phyloP scores from a whole-genome alignment of 2,797 vertebrate species.

The Selene dorsalis region DNA sequence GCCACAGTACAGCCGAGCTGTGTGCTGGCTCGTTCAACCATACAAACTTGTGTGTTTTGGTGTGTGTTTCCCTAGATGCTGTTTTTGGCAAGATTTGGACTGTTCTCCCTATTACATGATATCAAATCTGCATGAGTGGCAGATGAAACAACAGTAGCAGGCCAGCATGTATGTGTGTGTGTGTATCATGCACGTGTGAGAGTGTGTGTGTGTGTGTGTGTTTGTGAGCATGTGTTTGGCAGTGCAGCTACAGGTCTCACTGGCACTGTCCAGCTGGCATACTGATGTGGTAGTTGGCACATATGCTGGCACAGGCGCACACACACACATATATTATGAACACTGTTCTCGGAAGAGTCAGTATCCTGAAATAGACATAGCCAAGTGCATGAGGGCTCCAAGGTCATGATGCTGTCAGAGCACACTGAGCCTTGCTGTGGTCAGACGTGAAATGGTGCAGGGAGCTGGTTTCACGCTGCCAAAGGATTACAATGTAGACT shows the following conservation, averaged over 20 bases:
- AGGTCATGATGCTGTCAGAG: conserved; percentile 44
- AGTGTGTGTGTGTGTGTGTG: conserved; percentile 11
- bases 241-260: conserved; percentile 55
- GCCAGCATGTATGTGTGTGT: conserved; percentile 44
- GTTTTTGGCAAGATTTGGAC: conserved; percentile 44
- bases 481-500: conserved; percentile 42
- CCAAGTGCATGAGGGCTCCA: conserved; percentile 32
- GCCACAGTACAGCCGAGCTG: conserved; percentile 14
- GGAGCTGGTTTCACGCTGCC: conserved; percentile 29
- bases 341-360: conserved; percentile 37
- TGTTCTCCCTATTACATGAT: conserved; percentile 53
- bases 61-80: conserved; percentile 45
- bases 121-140: conserved; percentile 68
- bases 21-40: conserved; percentile 2
- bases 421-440: conserved; percentile 5
- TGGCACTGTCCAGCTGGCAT: conserved; percentile 66
- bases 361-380: conserved; percentile 25
- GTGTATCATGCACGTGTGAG: conserved; percentile 15
- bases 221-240: conserved; percentile 29
- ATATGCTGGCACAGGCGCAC: conserved; percentile 23
- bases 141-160: conserved; percentile 32
- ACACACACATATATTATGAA: conserved; percentile 22
- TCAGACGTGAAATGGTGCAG: conserved; percentile 46
- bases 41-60: conserved; percentile 25
- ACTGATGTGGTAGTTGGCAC: conserved; percentile 61